phyloP scores from a whole-genome alignment of 2,113 vertebrate species.

The Phaethon lepturus region DNA sequence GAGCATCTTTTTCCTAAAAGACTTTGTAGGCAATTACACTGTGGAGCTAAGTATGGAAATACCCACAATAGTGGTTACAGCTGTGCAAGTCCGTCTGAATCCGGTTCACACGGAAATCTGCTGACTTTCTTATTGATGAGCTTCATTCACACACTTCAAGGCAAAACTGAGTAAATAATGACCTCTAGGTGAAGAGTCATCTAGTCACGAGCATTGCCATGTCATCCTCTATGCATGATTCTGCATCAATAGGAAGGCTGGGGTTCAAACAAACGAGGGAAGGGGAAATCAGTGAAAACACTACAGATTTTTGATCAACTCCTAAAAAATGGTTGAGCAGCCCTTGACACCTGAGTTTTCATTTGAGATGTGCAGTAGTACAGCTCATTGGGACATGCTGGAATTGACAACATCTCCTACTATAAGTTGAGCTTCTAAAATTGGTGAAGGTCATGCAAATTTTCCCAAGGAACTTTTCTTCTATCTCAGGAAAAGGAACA shows the following conservation, averaged over 20 bases:
- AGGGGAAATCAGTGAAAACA: background rate
- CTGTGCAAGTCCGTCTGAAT: background rate
- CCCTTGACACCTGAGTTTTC: background rate
- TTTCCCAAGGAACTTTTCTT: background rate
- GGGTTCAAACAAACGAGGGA: background rate
- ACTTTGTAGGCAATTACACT: background rate
- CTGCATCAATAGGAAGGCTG: background rate
- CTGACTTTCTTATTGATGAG: background rate
- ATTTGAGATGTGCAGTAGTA: background rate
- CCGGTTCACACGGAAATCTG: slow-evolving; percentile 4
- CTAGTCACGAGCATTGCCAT: background rate
- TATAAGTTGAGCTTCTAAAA: background rate
- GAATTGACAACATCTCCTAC: background rate
- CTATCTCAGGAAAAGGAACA: background rate
- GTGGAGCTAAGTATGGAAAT: background rate
- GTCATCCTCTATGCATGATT: fast-evolving
- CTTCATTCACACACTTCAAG: background rate
- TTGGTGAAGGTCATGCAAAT: background rate
- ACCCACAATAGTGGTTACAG: background rate
- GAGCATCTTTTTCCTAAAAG: slow-evolving; percentile 31
- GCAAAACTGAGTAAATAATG: background rate
- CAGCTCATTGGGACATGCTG: background rate
- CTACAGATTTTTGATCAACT: background rate
- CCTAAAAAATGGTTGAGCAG: background rate
- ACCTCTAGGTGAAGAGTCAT: background rate